Evolutionary conservation across 1,140 invertebrate genomes (phyloP), one percentile per base, ranked within the genome.

Genomic region (Hyposmocoma kahamanoa): DNA sequence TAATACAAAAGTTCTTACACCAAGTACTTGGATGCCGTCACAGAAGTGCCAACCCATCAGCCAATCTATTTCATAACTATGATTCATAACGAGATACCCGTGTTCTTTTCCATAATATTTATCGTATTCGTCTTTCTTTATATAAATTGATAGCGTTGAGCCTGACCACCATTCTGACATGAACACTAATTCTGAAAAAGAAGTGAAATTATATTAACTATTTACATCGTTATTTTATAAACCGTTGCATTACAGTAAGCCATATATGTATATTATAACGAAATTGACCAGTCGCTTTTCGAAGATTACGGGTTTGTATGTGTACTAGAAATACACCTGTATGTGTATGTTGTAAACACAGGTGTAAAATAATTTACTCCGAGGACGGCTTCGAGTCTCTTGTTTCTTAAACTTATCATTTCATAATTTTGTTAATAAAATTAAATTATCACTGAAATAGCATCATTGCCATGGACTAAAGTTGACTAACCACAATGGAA

Each of bases 21-120:
- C 95, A 51, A 97, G 87, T 45, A 95, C 89, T 60, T 87, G 71
- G 59, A 93, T 84, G 60, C 93, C 90, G 55, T 97, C 95, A 72
- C 91, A 93, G 53, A 95, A 90, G 59, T 96, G 90, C 95, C 95
- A 97, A 30, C 95, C 95, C 64, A 95, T 91, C 0, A 98, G 81
- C 96, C 97, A 99, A 78, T 99, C 97, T 46, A 97, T 92, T 88
- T 99, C 97, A 85, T 96, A 98, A 43, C 91, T 92, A 73, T 99
- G 97, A 83, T 99, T 98, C 94, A 98, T 97, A 21, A 98, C 87
- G 22, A 96, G 89, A 64, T 96, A 91, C 11, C 91, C 93, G 87
- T 98, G 96, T 72, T 98, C 96, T 55, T 94, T 93, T 9, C 95
- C 96, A 81, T 92, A 93, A 80, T 91, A 92, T 76, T 93, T 92